phyloP scores from a whole-genome alignment of 2,113 vertebrate genomes.

The Tetrao urogallus region DNA sequence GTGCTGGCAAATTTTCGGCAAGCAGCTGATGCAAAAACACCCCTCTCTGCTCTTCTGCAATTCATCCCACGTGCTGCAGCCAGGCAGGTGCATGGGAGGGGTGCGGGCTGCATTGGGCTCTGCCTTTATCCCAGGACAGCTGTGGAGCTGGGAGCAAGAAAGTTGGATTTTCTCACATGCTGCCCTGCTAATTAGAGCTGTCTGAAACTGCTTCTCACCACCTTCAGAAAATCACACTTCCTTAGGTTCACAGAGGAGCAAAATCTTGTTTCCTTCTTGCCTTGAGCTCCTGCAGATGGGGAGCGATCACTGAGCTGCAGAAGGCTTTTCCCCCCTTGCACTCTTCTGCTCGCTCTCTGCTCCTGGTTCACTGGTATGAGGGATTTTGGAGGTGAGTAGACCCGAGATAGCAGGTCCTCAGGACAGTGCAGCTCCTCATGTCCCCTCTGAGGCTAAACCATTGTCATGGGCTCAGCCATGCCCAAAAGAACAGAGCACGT shows the following conservation, averaged over 20 bases:
- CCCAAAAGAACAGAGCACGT: accelerated
- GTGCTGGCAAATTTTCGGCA: not conserved
- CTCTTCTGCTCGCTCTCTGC: not conserved
- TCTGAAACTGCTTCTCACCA: constrained; percentile 62
- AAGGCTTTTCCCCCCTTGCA: not conserved
- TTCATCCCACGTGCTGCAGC: not conserved
- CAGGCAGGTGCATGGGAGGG: not conserved
- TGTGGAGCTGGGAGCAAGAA: constrained; percentile 11
- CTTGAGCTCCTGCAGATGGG: constrained; percentile 4
- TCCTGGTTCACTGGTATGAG: not conserved
- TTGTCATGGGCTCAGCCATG: not conserved
- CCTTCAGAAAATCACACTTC: constrained; percentile 68
- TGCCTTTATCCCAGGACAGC: constrained; percentile 17
- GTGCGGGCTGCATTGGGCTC: accelerated
- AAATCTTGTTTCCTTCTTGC: constrained; percentile 29
- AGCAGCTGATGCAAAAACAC: constrained; percentile 41
- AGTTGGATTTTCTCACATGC: not conserved
- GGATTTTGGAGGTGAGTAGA: not conserved
- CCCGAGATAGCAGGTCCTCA: accelerated
- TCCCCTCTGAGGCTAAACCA: accelerated
- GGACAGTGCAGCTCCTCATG: not conserved
- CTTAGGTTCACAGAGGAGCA: not conserved
- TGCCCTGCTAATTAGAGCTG: constrained; percentile 43
- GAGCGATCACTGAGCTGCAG: not conserved
- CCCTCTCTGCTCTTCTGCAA: not conserved